A percentile compares a stretch with the other conserved stretches of the same genome.
Conservation (phyloP, 2,888 invertebrate species). For the Conistra vaccinii region DNA sequence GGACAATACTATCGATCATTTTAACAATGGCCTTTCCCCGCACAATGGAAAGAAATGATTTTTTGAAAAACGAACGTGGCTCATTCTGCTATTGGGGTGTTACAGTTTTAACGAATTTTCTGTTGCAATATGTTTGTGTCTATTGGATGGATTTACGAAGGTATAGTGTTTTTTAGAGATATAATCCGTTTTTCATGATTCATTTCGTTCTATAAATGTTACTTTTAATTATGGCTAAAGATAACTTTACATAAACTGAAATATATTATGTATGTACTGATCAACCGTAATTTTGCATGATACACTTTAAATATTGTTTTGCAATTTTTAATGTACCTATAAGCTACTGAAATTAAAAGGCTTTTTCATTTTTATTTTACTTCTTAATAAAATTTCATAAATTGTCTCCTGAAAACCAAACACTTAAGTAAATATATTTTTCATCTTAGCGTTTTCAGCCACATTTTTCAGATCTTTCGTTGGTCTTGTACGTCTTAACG, state of each 20-base stretch:
- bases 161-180: neutral
- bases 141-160: neutral
- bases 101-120: slow-evolving; percentile 32
- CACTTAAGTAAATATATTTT: neutral
- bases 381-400: neutral
- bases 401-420: neutral
- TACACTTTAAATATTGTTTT: neutral
- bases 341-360: neutral
- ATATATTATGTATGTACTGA: no score
- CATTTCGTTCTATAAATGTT: neutral
- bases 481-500: neutral
- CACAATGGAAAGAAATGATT: slow-evolving; percentile 68
- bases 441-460: neutral
- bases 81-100: slow-evolving; percentile 47
- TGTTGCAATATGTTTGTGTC: neutral
- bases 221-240: no score
- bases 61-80: slow-evolving; percentile 61
- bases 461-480: neutral
- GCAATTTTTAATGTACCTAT: no score
- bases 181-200: neutral
- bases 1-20: slow-evolving; percentile 81
- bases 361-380: neutral
- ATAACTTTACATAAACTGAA: no score
- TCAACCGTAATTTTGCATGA: neutral
- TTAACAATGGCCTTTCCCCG: slow-evolving; percentile 71